phyloP scores from a whole-genome alignment of 1,140 invertebrate species.

The Aphaenogaster floridana region DNA sequence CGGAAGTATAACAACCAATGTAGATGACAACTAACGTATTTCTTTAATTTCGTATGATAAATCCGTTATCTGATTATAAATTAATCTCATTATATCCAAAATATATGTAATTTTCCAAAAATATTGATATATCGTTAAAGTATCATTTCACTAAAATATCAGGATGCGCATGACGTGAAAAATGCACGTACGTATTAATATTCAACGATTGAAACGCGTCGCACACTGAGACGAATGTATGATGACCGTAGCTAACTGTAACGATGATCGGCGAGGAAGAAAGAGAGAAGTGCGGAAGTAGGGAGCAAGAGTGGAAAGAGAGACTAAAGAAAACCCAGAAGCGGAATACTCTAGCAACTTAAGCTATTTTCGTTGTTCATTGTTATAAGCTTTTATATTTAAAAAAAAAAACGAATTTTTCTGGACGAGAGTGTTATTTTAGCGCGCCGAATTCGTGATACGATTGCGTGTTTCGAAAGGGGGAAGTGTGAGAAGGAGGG shows the following conservation, averaged over 20 bases:
- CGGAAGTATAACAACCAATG: not conserved
- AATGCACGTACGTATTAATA: conserved; percentile 9
- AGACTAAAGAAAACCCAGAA: conserved; percentile 29
- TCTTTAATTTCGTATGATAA: not conserved
- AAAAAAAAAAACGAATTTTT: conserved; percentile 52
- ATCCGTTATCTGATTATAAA: not conserved
- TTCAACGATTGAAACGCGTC: conserved; percentile 22
- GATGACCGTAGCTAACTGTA: conserved; percentile 1
- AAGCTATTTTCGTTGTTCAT: conserved; percentile 61
- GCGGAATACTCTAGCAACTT: conserved; percentile 45
- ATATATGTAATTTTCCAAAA: not conserved
- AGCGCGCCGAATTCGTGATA: conserved; percentile 58
- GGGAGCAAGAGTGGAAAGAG: not conserved
- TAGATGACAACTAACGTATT: not conserved
- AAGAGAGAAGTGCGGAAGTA: not conserved
- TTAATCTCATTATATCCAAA: not conserved
- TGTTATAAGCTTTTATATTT: conserved; percentile 64
- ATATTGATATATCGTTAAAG: not conserved
- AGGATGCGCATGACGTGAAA: not conserved
- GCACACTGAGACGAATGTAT: conserved; percentile 1
- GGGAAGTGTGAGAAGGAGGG: not conserved
- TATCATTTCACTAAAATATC: conserved; percentile 7
- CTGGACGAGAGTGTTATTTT: conserved; percentile 53
- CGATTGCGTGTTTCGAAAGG: conserved; percentile 36
- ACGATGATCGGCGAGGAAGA: not conserved